Percentiles rank a stretch among this genome's conserved stretches.
phyloP scores from a whole-genome alignment of 2,888 invertebrate species.

The Thelaira solivaga region DNA sequence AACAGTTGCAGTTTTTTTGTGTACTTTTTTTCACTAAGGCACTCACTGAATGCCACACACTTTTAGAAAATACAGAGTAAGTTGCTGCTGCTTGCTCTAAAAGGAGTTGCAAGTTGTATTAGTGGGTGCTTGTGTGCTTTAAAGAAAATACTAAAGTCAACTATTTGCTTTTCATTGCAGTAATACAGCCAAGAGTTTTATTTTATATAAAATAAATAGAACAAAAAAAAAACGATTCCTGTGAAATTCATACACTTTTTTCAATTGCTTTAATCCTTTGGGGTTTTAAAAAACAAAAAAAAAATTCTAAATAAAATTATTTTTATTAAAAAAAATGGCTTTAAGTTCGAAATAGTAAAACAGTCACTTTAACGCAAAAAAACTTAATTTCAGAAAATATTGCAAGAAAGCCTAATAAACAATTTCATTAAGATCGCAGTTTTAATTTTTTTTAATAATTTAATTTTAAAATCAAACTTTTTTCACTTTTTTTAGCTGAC shows the following conservation, averaged over 20 bases:
- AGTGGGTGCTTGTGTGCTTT: neutral
- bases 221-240: slow-evolving; percentile 35
- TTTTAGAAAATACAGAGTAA: neutral
- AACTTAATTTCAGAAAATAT: no score
- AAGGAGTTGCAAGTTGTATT: no score
- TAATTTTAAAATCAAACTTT: no score
- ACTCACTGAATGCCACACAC: neutral
- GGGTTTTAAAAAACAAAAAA: neutral
- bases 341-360: no score
- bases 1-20: slow-evolving; percentile 36
- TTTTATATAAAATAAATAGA: slow-evolving; percentile 39
- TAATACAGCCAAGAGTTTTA: slow-evolving; percentile 47
- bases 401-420: no score
- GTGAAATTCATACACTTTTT: slow-evolving; percentile 36
- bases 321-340: no score
- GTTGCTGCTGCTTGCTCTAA: neutral
- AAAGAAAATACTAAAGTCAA: slow-evolving; percentile 24
- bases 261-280: slow-evolving; percentile 41
- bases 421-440: no score
- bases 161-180: slow-evolving; percentile 58
- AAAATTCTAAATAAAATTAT: neutral
- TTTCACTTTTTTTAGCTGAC: no score
- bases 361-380: no score
- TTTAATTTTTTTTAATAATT: no score
- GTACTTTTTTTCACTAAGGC: neutral